These are phyloP conservation scores for Spodoptera picta DNA, from an alignment of 2,888 invertebrate species.

Conservation along the genomic window DNA sequence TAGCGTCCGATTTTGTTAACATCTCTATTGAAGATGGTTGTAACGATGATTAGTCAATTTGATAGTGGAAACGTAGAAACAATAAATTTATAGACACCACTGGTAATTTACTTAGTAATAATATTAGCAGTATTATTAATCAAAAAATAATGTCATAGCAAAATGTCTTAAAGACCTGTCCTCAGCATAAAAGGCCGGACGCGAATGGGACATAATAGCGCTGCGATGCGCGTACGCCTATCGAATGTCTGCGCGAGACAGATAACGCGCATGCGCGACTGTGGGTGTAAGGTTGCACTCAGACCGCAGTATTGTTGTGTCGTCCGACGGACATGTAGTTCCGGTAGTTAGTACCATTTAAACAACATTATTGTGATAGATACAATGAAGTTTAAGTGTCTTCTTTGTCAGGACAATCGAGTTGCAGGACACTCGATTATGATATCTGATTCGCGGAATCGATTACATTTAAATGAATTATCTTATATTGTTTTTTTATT, in stretches of 20 bases:
- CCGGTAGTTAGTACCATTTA: slow-evolving; percentile 65
- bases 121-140: too few relatives aligned
- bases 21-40: too few relatives aligned
- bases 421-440: slow-evolving; percentile 20
- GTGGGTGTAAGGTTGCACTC: slow-evolving; percentile 80
- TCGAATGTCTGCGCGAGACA: slow-evolving; percentile 69
- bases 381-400: slow-evolving; percentile 6
- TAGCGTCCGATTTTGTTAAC: too few relatives aligned
- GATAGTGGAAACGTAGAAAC: too few relatives aligned
- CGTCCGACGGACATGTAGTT: slow-evolving; percentile 75
- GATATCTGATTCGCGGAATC: slow-evolving; percentile 24
- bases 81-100: too few relatives aligned
- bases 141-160: too few relatives aligned
- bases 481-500: background rate
- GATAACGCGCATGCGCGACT: slow-evolving; percentile 56
- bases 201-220: slow-evolving; percentile 61
- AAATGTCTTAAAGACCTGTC: background rate
- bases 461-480: slow-evolving; percentile 14
- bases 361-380: slow-evolving; percentile 39
- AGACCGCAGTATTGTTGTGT: slow-evolving; percentile 75
- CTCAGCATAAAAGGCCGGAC: slow-evolving; percentile 65
- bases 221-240: slow-evolving; percentile 72
- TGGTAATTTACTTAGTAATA: too few relatives aligned
- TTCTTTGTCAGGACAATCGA: slow-evolving; percentile 9
- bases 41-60: too few relatives aligned